phyloP scores from a whole-genome alignment of 1,140 invertebrate species.

The Atopsyche davidsoni region DNA sequence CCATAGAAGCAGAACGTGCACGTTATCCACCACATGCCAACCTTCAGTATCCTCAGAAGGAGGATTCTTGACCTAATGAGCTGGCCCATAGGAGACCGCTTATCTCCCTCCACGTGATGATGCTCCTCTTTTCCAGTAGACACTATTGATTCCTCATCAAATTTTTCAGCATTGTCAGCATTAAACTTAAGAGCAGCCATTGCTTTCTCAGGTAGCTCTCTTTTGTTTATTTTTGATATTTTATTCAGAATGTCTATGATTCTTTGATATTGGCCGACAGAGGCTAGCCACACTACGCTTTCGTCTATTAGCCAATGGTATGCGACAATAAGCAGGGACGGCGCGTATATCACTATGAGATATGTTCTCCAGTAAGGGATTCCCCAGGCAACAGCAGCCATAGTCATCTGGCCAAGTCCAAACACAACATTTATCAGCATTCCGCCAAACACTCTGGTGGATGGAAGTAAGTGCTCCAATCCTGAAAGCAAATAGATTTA shows the following conservation, averaged over 20 bases:
- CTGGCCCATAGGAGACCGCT: constrained; percentile 36
- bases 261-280: constrained; percentile 57
- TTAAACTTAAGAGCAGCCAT: constrained; percentile 41
- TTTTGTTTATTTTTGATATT: constrained; percentile 61
- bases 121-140: constrained; percentile 16
- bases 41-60: constrained; percentile 51
- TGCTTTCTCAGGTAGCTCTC: constrained; percentile 50
- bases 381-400: constrained; percentile 52
- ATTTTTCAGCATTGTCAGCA: constrained; percentile 9
- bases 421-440: constrained; percentile 52
- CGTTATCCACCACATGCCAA: constrained; percentile 64
- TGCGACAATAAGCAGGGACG: constrained; percentile 48
- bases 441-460: constrained; percentile 53
- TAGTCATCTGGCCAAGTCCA: constrained; percentile 51
- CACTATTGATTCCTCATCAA: background rate
- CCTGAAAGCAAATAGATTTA: constrained; percentile 40
- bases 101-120: constrained; percentile 16
- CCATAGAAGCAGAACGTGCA: constrained; percentile 77
- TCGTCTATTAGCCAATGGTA: constrained; percentile 37
- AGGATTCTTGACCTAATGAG: constrained; percentile 48
- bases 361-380: constrained; percentile 55
- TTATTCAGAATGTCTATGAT: constrained; percentile 54
- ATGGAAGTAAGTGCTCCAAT: constrained; percentile 57
- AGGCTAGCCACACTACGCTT: constrained; percentile 62
- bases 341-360: constrained; percentile 50